phyloP scores from a whole-genome alignment of 2,113 vertebrate species.

The Arothron firmamentum region DNA sequence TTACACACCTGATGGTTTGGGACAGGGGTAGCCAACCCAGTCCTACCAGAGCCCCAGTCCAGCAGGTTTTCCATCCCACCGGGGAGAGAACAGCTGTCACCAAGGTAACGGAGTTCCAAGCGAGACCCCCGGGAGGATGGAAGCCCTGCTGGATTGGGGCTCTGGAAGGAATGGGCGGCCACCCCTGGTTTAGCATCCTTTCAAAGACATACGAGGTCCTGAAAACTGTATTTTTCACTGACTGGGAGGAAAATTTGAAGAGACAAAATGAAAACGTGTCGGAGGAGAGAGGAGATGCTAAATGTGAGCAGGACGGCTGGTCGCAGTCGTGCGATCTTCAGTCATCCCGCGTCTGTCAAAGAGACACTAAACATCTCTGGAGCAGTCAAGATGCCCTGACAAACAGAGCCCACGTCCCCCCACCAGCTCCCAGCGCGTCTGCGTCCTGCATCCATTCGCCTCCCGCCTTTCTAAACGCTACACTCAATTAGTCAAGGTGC shows the following conservation, averaged over 20 bases:
- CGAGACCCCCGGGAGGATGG: too few species aligned
- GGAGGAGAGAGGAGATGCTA: conserved; percentile 4
- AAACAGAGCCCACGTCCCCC: conserved; percentile 14
- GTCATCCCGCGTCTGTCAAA: conserved; percentile 17
- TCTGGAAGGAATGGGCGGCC: too few species aligned
- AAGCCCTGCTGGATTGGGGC: too few species aligned
- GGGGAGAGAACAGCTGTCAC: too few species aligned
- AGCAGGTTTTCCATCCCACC: too few species aligned
- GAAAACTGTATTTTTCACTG: not conserved
- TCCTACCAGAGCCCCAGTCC: too few species aligned
- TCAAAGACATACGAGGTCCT: not conserved
- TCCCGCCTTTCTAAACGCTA: conserved; percentile 37
- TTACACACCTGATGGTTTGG: not conserved
- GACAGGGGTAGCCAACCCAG: too few species aligned
- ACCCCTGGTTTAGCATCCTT: too few species aligned
- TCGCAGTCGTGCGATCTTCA: not conserved
- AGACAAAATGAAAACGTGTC: not conserved
- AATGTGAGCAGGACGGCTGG: not conserved
- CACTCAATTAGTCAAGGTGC: conserved; percentile 55
- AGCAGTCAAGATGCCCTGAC: conserved; percentile 1
- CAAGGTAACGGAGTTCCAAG: too few species aligned
- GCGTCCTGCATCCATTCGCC: conserved; percentile 36
- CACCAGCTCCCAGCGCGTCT: conserved; percentile 16
- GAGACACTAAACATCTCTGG: conserved; percentile 3
- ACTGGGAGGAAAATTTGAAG: not conserved